phyloP scores from a whole-genome alignment of 2,888 invertebrate species.

The Napeogenes inachia region DNA sequence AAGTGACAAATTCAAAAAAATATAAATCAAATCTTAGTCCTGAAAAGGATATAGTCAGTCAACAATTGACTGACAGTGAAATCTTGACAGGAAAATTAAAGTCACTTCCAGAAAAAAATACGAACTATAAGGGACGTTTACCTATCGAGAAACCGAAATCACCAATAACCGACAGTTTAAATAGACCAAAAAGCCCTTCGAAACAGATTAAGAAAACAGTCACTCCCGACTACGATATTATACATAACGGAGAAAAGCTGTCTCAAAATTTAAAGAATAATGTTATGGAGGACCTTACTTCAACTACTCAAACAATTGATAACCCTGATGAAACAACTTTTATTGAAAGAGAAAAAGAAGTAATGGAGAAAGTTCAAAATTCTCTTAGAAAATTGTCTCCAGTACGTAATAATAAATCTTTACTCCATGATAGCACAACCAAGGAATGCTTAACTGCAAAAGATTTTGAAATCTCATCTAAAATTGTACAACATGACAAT shows the following conservation, averaged over 20 bases:
- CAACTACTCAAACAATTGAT: conserved; percentile 4
- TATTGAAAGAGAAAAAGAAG: conserved; percentile 61
- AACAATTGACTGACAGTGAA: background rate
- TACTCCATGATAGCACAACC: conserved; percentile 50
- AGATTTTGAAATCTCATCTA: conserved; percentile 44
- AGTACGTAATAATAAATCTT: conserved; percentile 50
- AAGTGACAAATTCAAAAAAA: background rate
- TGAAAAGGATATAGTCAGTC: conserved; percentile 16
- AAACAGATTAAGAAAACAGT: too few species aligned
- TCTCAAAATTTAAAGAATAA: too few species aligned
- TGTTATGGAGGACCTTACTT: too few species aligned
- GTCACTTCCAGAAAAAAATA: background rate
- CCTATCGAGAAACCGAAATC: conserved; percentile 21
- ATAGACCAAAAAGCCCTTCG: too few species aligned
- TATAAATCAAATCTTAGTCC: conserved; percentile 28
- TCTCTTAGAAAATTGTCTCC: conserved; percentile 65
- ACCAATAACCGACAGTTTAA: conserved; percentile 33
- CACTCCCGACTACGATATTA: too few species aligned
- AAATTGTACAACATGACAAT: conserved; percentile 30
- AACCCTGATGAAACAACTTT: conserved; percentile 44
- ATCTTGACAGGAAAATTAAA: background rate
- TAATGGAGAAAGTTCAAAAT: conserved; percentile 59
- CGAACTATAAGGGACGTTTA: conserved; percentile 29
- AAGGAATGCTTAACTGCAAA: conserved; percentile 49
- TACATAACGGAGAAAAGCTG: too few species aligned